Evolutionary conservation across 1,140 invertebrate species (phyloP).

Genomic region (Achatina immaculata): DNA sequence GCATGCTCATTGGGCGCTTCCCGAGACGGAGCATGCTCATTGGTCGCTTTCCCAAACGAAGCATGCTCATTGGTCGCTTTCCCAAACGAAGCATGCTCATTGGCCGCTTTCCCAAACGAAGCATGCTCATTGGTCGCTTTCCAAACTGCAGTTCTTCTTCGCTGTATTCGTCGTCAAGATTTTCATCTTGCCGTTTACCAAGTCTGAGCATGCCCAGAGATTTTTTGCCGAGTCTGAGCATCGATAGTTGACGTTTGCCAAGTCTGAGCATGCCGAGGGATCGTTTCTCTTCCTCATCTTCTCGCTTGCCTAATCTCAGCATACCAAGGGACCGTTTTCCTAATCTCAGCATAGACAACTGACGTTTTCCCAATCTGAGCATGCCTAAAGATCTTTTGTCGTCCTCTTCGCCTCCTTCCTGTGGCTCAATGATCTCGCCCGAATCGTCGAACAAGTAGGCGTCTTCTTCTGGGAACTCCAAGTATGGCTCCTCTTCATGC

Average conservation of each 20-base stretch:
- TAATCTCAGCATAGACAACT: conserved; percentile 54
- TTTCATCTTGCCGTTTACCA: conserved; percentile 45
- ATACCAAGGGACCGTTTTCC: conserved; percentile 45
- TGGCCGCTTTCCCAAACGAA: conserved; percentile 51
- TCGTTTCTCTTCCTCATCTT: not conserved
- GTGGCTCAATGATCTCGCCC: not conserved
- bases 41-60: conserved; percentile 48
- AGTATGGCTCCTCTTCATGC: not conserved
- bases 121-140: conserved; percentile 51
- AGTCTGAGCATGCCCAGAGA: conserved; percentile 52
- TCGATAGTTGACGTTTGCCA: conserved; percentile 49
- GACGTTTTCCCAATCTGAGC: conserved; percentile 47
- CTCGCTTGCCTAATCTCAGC: conserved; percentile 49
- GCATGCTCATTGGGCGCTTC: conserved; percentile 54
- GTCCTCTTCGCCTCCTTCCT: not conserved
- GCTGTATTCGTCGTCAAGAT: conserved; percentile 7
- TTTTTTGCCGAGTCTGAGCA: conserved; percentile 51
- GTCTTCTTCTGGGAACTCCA: not conserved
- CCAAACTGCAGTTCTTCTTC: conserved; percentile 38
- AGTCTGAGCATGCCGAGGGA: conserved; percentile 36
- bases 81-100: conserved; percentile 53
- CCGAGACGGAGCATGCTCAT: conserved; percentile 54
- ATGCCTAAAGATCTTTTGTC: conserved; percentile 40
- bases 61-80: conserved; percentile 50
- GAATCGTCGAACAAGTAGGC: not conserved